phyloP scores from a whole-genome alignment of 2,113 vertebrate genomes.

The Alces alces region DNA sequence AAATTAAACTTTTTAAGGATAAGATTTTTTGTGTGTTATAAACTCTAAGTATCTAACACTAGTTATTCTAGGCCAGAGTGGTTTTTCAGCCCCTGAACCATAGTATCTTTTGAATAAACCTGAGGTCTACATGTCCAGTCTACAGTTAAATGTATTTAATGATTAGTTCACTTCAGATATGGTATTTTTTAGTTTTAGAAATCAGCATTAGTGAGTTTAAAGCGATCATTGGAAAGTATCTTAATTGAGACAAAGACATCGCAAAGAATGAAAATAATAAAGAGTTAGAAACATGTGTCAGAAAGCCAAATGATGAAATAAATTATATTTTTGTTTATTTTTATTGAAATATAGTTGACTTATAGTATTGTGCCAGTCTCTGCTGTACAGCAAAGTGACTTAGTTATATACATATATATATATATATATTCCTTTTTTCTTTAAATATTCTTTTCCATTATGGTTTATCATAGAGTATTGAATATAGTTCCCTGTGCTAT shows the following conservation, averaged over 20 bases:
- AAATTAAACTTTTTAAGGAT: background rate
- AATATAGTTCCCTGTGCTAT: background rate
- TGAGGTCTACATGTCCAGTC: background rate
- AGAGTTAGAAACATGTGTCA: background rate
- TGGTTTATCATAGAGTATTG: background rate
- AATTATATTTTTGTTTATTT: background rate
- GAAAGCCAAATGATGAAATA: background rate
- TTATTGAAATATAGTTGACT: background rate
- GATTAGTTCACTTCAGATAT: background rate
- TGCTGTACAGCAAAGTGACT: background rate
- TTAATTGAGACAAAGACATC: background rate
- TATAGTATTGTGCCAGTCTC: background rate
- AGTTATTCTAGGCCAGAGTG: background rate
- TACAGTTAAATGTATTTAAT: background rate
- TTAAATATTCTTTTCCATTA: background rate
- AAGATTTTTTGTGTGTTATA: background rate
- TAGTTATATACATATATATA: background rate
- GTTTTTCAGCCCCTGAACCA: background rate
- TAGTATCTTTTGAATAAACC: background rate
- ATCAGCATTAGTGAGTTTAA: background rate
- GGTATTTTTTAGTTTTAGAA: background rate
- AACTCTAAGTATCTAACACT: background rate
- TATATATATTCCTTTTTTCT: background rate
- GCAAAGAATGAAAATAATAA: background rate
- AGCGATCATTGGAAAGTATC: background rate